Conservation (phyloP, 1,140 invertebrate genomes). For the Medauroidea extradentata region DNA sequence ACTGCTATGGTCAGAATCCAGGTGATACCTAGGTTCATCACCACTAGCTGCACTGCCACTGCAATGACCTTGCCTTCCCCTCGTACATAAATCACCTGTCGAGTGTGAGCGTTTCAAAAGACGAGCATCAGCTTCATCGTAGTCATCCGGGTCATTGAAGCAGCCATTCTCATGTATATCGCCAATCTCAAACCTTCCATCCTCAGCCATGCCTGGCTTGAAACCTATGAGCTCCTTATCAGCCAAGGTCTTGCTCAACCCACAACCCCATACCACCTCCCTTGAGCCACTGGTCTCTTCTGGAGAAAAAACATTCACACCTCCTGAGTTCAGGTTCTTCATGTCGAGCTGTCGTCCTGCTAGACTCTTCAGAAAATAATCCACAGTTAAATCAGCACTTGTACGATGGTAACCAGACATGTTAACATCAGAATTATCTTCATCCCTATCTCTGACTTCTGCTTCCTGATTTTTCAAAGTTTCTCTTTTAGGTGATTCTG, state of each 20-base stretch:
- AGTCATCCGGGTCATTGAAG: conserved; percentile 41
- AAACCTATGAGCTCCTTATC: conserved; percentile 13
- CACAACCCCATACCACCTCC: conserved; percentile 9
- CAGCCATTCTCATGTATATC: conserved; percentile 48
- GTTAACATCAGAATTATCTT: background rate
- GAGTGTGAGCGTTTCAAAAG: conserved; percentile 46
- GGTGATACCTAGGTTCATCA: conserved; percentile 37
- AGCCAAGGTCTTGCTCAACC: conserved; percentile 8
- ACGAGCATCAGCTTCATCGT: conserved; percentile 37
- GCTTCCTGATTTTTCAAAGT: no score
- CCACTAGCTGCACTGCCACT: background rate
- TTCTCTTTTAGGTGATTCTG: no score
- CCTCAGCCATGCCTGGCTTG: conserved; percentile 31
- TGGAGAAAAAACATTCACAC: conserved; percentile 9
- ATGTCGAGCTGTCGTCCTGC: conserved; percentile 33
- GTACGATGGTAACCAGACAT: conserved; percentile 34
- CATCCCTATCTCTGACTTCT: background rate
- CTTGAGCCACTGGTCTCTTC: background rate
- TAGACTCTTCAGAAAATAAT: conserved; percentile 51
- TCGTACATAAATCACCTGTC: conserved; percentile 45
- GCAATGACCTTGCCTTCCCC: conserved; percentile 28
- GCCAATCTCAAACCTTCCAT: conserved; percentile 50
- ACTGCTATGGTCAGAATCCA: conserved; percentile 49
- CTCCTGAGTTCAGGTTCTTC: conserved; percentile 8
- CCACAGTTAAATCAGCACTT: conserved; percentile 49